These are phyloP conservation scores for Agrotis puta DNA, from an alignment of 2,888 invertebrate species.

Conservation along the genomic window DNA sequence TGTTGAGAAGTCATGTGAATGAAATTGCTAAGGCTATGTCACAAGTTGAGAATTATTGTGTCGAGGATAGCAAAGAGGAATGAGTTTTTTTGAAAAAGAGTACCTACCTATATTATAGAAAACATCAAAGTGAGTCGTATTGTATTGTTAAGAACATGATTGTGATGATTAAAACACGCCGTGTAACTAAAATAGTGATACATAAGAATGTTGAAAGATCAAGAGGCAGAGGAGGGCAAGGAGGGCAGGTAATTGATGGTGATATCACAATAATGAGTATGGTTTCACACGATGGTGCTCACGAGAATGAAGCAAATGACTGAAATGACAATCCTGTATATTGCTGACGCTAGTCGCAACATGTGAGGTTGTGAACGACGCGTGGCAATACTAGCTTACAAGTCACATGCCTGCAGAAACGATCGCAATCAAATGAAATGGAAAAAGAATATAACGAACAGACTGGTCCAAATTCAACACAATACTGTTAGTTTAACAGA, in stretches of 20 bases:
- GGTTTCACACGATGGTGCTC: no score
- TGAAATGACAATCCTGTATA: not conserved
- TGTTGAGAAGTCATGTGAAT: not conserved
- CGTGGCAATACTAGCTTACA: constrained; percentile 4
- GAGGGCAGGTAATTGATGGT: not conserved
- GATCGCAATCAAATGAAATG: constrained; percentile 54
- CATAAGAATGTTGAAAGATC: not conserved
- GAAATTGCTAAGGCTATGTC: not conserved
- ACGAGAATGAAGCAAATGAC: not conserved
- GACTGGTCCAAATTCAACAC: constrained; percentile 40
- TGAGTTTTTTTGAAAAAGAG: no score
- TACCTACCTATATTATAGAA: not conserved
- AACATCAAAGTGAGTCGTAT: not conserved
- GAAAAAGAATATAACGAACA: constrained; percentile 43
- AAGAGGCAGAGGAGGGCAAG: not conserved
- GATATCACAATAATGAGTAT: no score
- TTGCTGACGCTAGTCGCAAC: not conserved
- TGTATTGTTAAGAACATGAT: not conserved
- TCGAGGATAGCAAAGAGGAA: no score
- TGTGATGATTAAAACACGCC: not conserved
- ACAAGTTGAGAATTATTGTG: not conserved
- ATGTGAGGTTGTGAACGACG: not conserved
- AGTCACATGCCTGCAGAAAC: constrained; percentile 33
- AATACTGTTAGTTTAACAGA: constrained; percentile 47
- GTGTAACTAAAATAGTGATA: not conserved